Evolutionary conservation across 2,888 invertebrate species (phyloP), one percentile per base, ranked within the genome.

Genomic region (Scaptomyza parva): DNA sequence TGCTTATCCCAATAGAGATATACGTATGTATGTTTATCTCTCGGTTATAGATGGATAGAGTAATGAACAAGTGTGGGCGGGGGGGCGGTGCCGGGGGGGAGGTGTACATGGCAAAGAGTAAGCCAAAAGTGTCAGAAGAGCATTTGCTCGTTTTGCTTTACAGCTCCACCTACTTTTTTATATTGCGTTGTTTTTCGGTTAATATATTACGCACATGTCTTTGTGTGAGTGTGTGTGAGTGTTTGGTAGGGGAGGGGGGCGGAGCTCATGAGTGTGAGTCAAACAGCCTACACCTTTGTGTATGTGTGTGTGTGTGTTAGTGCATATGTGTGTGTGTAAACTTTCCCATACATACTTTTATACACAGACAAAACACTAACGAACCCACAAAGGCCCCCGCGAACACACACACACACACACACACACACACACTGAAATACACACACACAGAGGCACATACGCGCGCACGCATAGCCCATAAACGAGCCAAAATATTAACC

Each of bases 121-220:
- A 68, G 86, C 76, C 67, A 61, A 65, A 55, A 84, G 66, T 84
- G 70, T 84, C 78, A 73, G 80, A 62, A 63, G 70, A n/a, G n/a
- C n/a, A n/a, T n/a, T n/a, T 65, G 67, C 50, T 59, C 66, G 65
- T 70, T 86, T 69, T n/a, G n/a, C n/a, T n/a, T 28, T 60, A 59
- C 69, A 76, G 85, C 87, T 87, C 78, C 86, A 74, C 66, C 78
- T 69, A 68, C 70, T 59, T 68, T 55, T 51, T 47, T 70, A 39
- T 61, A 50, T 44, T 64, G 57, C 67, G 59, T 70, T 82, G 71
- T 82, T 77, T 77, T 87, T 87, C 68, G 88, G 78, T 85, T 87
- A 82, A 82, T 87, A 72, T 83, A 85, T 82, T 82, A 82, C 88
- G 82, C 86, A 82, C 75, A 87, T 85, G 78, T 64, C 41, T 33